phyloP scores from a whole-genome alignment of 2,797 vertebrate species.

The Myioborus miniatus region DNA sequence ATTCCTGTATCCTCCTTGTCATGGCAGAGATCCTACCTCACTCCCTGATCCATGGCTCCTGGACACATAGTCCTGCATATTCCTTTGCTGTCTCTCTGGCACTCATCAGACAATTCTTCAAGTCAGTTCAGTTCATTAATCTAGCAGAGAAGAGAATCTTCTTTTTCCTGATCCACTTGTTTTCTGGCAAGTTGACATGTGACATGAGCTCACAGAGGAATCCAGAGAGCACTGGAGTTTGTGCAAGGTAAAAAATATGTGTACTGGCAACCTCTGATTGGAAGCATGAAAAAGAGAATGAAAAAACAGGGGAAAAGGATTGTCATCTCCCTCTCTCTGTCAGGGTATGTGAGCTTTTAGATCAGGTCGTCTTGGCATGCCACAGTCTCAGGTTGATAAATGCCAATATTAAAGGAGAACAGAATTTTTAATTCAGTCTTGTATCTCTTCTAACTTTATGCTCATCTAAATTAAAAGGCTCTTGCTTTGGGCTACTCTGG shows the following conservation, averaged over 20 bases:
- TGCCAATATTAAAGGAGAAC: background rate
- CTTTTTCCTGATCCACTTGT: background rate
- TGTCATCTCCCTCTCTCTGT: background rate
- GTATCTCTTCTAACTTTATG: background rate
- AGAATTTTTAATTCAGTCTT: background rate
- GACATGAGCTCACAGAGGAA: background rate
- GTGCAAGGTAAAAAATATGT: background rate
- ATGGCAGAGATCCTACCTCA: background rate
- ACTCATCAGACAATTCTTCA: background rate
- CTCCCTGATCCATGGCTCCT: background rate
- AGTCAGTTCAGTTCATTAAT: background rate
- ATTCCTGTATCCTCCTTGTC: background rate
- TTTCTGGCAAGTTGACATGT: background rate
- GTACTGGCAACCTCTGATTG: background rate
- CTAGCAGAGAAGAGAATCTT: background rate
- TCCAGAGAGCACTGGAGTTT: background rate
- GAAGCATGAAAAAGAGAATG: background rate
- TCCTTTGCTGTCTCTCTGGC: background rate
- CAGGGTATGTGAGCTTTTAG: background rate
- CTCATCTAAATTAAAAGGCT: background rate
- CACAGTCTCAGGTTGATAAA: background rate
- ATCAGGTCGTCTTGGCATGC: background rate
- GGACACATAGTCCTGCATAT: background rate
- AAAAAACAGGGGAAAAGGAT: background rate
- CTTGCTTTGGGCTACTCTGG: background rate